Conservation (phyloP, 2,888 invertebrate species). For the Tachystola acroxantha region DNA sequence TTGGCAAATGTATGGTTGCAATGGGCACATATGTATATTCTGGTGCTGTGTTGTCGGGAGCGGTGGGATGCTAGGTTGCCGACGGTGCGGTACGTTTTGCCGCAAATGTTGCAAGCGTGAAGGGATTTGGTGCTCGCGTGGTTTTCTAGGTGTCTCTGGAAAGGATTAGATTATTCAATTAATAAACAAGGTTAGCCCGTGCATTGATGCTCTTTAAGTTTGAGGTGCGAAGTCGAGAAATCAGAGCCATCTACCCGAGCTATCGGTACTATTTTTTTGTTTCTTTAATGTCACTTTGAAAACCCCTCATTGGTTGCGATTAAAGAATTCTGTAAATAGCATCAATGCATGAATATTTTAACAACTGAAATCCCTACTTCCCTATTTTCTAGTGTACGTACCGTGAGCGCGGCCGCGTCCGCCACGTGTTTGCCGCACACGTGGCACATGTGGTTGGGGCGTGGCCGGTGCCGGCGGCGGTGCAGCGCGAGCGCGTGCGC, state of each 20-base stretch:
- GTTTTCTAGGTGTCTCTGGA: conserved; percentile 57
- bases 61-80: conserved; percentile 46
- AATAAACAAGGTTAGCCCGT: no score
- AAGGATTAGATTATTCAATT: conserved; percentile 11
- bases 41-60: conserved; percentile 45
- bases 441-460: conserved; percentile 49
- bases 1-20: conserved; percentile 61
- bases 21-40: conserved; percentile 56
- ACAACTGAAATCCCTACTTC: no score
- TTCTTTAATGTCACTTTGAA: no score
- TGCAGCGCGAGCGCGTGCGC: conserved; percentile 50
- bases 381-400: no score
- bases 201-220: no score
- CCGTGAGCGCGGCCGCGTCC: conserved; percentile 43
- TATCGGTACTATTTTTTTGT: no score
- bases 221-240: no score
- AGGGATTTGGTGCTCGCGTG: conserved; percentile 55
- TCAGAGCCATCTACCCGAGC: no score
- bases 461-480: conserved; percentile 40
- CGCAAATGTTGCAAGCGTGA: conserved; percentile 64
- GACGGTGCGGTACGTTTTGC: conserved; percentile 60
- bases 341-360: neutral
- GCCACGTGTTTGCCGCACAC: conserved; percentile 59
- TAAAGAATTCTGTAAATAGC: no score
- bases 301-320: no score